Evolutionary conservation across 2,113 vertebrate genomes (phyloP), one percentile per base, ranked within the genome.

Genomic region (Notiomystis cincta): DNA sequence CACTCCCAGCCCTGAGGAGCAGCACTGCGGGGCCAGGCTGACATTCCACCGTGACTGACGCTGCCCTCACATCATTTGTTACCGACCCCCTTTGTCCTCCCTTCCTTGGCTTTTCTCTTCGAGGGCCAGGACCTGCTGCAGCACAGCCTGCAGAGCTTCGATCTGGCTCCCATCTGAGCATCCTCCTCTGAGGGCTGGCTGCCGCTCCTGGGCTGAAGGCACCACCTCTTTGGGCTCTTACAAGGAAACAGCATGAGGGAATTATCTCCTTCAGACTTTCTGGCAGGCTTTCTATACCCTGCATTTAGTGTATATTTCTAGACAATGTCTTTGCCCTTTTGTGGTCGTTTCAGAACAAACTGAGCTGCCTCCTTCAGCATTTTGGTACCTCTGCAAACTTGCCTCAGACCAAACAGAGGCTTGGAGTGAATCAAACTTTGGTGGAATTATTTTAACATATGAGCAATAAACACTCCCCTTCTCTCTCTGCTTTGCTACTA

Each of bases 341-440:
- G 88, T 93, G 83, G 80, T 96, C 65, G 91, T 93, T 93, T 96
- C 70, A 90, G 88, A 96, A 65, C 62, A 91, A 95, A 66, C 38
- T 7, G 21, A 95, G 62, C 72, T 56, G 23, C 87, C 67, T 82
- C 57, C 27, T 18, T 50, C 60, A 78, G 48, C 27, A 37, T 89
- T 94, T 70, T 84, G 69, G 33, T 77, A 25, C 42, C 72, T 90
- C 18, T 88, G 89, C 91, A 94, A 71, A 50, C 65, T 73, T 51
- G 84, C 25, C 75, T 82, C 66, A 73, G 57, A 64, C 81, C 64
- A 58, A 89, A 33, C 28, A 77, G 71, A 96, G 65, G 62, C 82
- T 89, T 87, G 82, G 67, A 94, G 27, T 69, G 61, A 81, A 93
- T 67, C 92, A 78, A 23, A 47, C 22, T 69, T 31, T 5, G 6